Evolutionary conservation across 1,140 invertebrate genomes (phyloP).

Genomic region (Anastrepha obliqua): DNA sequence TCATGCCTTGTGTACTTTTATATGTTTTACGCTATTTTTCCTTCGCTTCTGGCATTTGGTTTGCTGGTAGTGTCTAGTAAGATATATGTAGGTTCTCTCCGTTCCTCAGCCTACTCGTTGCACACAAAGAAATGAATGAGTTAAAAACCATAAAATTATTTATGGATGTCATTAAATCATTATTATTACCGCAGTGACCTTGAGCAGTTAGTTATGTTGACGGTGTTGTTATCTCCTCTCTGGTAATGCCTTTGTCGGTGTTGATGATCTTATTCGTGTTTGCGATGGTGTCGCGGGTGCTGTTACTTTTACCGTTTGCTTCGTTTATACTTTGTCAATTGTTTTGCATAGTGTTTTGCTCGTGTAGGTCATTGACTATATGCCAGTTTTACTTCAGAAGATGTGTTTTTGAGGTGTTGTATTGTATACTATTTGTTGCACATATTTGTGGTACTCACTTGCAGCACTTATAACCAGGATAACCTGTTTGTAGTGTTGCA

Average conservation of each 20-base stretch:
- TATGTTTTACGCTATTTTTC: neutral
- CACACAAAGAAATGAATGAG: constrained; percentile 54
- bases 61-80: neutral
- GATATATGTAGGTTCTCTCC: neutral
- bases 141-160: constrained; percentile 70
- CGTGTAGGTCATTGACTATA: neutral
- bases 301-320: neutral
- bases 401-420: neutral
- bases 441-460: no score
- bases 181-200: constrained; percentile 71
- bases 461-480: no score
- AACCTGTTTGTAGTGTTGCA: no score
- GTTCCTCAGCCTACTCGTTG: neutral
- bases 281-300: neutral
- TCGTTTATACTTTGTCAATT: neutral
- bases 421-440: no score
- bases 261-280: constrained; percentile 2
- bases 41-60: neutral
- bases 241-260: neutral
- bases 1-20: neutral
- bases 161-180: constrained; percentile 72
- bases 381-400: neutral
- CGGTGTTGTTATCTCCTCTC: neutral
- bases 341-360: neutral
- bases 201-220: constrained; percentile 56